Evolutionary conservation across 1,140 invertebrate species (phyloP).

Genomic region (Halesus radiatus): DNA sequence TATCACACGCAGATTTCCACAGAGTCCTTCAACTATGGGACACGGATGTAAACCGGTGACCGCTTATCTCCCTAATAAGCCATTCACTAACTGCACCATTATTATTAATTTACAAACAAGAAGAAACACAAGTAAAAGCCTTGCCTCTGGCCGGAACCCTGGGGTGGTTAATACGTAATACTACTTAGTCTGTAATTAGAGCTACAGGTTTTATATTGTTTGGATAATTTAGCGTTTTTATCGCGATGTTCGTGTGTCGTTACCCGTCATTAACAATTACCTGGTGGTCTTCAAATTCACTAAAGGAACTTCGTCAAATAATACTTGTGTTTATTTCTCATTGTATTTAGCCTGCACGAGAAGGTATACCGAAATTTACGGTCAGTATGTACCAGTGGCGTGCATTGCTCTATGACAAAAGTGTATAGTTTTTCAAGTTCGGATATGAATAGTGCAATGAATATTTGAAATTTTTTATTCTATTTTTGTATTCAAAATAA

Average conservation of each 20-base stretch:
- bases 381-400: too few relatives aligned
- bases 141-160: neutral
- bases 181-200: neutral
- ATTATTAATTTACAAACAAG: constrained; percentile 12
- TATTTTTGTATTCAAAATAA: too few relatives aligned
- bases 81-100: neutral
- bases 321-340: too few relatives aligned
- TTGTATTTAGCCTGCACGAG: too few relatives aligned
- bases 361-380: too few relatives aligned
- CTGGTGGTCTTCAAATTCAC: too few relatives aligned
- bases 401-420: too few relatives aligned
- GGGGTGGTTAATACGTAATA: neutral
- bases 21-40: constrained; percentile 5
- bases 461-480: too few relatives aligned
- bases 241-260: neutral
- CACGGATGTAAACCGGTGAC: constrained; percentile 29
- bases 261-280: neutral
- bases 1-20: constrained; percentile 20
- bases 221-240: neutral
- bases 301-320: too few relatives aligned
- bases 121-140: neutral
- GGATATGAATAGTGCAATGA: too few relatives aligned
- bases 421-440: too few relatives aligned
- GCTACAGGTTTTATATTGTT: neutral
- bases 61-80: constrained; percentile 7